Evolutionary conservation across 2,797 vertebrate genomes (phyloP), one percentile per base, ranked within the genome.

Genomic region (Lepidocolaptes lacrymiger): DNA sequence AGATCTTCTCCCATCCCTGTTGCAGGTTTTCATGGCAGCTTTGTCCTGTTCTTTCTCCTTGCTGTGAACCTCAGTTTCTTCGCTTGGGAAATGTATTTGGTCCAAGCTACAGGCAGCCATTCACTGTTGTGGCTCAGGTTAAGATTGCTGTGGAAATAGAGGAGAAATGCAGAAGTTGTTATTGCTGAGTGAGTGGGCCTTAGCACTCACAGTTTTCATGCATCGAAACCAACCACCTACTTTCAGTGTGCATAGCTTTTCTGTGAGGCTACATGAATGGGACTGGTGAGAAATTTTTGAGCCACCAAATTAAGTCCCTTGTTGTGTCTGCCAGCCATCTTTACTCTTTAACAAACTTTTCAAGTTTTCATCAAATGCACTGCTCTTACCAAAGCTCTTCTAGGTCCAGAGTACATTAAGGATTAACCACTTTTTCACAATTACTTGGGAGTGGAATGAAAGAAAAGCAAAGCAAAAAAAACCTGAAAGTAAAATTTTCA

Each of bases 191-290:
- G 66, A 81, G 36, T 15, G 44, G 30, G 34, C 21, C n/a, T 88
- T 63, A 62, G 41, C 6, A 36, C 18, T 71, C 4, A 10, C 4
- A 8, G 37, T 88, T 92, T 91, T 91, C 54, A 62, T 37, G 5
- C 23, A n/a, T 8, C 2, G 7, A 81, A 71, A 51, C 18, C 27
- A 84, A 36, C 36, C 1, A 17, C 0, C 4, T 58, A 9, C n/a
- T 80, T 89, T 49, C 46, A 52, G 43, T 7, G 19, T 51, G 36
- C 26, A 48, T 22, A 58, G 2, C 11, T 88, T 89, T 85, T 24
- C 34, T 44, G 26, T 2, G 2, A 85, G 2, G 17, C 39, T 82
- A 34, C 32, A 44, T 0, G 0, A 1, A 39, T 54, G 23, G 34
- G 13, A 66, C 43, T 58, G 62, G 46, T 75, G 46, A 58, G 22